Base-by-base conservation (phyloP, 2,888 invertebrate genomes). In the Clanis bilineata region DNA sequence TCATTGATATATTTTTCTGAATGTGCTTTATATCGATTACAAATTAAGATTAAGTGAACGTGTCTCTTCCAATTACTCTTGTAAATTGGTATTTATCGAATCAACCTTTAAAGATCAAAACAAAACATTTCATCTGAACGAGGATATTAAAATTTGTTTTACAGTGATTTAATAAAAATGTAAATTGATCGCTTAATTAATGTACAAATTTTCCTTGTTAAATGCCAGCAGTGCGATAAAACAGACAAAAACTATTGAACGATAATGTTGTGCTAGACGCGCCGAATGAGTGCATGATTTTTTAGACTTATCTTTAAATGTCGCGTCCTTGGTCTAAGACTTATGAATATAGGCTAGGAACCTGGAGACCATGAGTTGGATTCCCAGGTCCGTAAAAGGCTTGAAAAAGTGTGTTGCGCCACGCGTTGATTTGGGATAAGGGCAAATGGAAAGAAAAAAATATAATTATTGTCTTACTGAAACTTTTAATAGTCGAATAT, bases 11-110 rank as follows among this genome's bases (percentile, higher is more conserved):
- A 38, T 15, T 4, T 2, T 51, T 51, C 32, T 28, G 25, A 51
- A 2, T 4, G 18, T 15, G 51, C 3, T 51, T 51, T 51, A 51
- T 32, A 28, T 7, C 28, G 18, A 28, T 44, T 12, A 43, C 28
- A 43, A 41, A 57, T 57, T 56, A 41, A 43, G 10, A 56, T 56
- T 56, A 41, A 56, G 56, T 25, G 18, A 23, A 51, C 28, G 25
- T 45, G 12, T 47, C 9, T 25, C 51, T 28, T 32, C 51, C 18
- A 51, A 32, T 51, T 51, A 51, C 18, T 28, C 51, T 51, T 18
- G 5, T 51, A 10, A 51, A 51, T n/a, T 32, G 4, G 5, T 18
- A 28, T 21, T 51, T 51, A 18, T 3, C 5, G 12, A 18, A 51
- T 51, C 21, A 18, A 44, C 44, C 43, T 57, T 57, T 32, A 32